Conservation (phyloP, 2,797 vertebrate genomes). For the Enteromius fasciolatus region DNA sequence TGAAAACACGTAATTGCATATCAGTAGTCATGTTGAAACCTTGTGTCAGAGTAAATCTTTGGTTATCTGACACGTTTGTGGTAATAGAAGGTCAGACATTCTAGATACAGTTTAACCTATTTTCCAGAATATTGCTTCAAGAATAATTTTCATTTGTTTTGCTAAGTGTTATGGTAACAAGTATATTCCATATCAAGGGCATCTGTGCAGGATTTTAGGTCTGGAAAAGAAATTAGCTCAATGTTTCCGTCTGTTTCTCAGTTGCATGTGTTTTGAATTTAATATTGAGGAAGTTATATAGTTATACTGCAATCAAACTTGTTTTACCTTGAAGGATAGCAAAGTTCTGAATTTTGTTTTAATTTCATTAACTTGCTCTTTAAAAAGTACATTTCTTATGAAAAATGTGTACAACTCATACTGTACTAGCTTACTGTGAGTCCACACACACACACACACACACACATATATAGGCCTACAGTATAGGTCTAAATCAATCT, state of each 20-base stretch:
- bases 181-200: not conserved
- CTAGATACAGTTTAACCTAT: not conserved
- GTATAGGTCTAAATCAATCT: no score
- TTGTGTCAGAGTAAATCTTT: not conserved
- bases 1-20: not conserved
- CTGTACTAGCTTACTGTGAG: not conserved
- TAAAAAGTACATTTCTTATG: not conserved
- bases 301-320: not conserved
- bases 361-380: not conserved
- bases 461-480: no score
- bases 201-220: not conserved
- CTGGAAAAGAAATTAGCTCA: conserved; percentile 9
- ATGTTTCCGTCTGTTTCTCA: conserved; percentile 18
- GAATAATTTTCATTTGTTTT: not conserved
- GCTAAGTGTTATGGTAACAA: not conserved
- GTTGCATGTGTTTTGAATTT: conserved; percentile 19
- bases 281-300: not conserved
- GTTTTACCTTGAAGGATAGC: not conserved
- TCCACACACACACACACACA: no score
- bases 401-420: not conserved
- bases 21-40: not conserved
- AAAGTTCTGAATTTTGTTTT: not conserved
- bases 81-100: not conserved
- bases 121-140: not conserved
- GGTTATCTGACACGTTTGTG: not conserved